phyloP scores from a whole-genome alignment of 2,888 invertebrate genomes.

The Eurytoma adleriae region DNA sequence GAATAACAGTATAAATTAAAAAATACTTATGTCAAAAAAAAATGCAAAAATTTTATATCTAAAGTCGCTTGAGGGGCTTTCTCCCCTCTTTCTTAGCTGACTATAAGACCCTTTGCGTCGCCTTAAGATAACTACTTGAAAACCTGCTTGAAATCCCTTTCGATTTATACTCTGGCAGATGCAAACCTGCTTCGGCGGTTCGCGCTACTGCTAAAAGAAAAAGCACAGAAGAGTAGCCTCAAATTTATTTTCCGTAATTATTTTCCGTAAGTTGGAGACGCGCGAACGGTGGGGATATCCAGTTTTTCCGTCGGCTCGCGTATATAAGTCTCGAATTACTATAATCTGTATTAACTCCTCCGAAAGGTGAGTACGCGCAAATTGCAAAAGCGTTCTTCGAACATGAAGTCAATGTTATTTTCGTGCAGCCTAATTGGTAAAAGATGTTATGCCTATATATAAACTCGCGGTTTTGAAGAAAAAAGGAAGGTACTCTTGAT shows the following conservation, averaged over 20 bases:
- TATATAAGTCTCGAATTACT: conserved; percentile 40
- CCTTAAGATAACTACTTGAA: background rate
- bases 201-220: background rate
- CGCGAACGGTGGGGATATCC: conserved; percentile 27
- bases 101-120: too few relatives aligned
- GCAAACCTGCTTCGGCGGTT: conserved; percentile 24
- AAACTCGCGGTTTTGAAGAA: background rate
- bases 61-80: too few relatives aligned
- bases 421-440: conserved; percentile 12
- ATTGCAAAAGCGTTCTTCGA: background rate
- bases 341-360: background rate
- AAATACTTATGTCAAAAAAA: too few relatives aligned
- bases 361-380: background rate
- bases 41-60: too few relatives aligned
- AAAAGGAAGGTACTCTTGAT: background rate
- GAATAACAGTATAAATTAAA: too few relatives aligned
- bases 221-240: conserved; percentile 9
- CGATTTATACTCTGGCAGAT: background rate
- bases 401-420: conserved; percentile 1
- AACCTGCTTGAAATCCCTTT: background rate
- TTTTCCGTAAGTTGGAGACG: background rate
- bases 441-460: background rate
- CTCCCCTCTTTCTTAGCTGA: too few relatives aligned
- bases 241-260: background rate
- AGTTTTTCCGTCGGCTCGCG: conserved; percentile 4